Conservation (phyloP, 92 coral and sea anemone genomes). For the Porites rus region DNA sequence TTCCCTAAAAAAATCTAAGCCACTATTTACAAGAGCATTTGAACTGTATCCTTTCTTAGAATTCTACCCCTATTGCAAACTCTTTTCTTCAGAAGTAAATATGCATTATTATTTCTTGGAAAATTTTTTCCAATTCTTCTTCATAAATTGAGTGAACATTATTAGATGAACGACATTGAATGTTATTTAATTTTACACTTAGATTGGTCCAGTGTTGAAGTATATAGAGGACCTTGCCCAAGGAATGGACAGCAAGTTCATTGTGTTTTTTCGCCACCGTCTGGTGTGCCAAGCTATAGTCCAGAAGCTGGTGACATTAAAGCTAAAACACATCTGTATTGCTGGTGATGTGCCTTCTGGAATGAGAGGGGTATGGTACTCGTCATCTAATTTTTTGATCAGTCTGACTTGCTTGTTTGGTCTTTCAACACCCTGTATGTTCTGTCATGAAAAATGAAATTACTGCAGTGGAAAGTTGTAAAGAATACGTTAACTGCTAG, state of each 20-base stretch:
- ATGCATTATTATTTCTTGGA: no score
- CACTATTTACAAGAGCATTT: no score
- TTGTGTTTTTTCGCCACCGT: constrained; percentile 93
- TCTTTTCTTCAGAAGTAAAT: no score
- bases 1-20: no score
- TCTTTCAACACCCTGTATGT: not conserved
- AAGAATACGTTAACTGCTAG: no score
- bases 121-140: no score
- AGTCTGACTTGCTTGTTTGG: not conserved
- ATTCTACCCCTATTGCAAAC: no score
- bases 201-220: constrained; percentile 93
- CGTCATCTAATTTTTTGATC: not conserved
- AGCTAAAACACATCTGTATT: constrained; percentile 84
- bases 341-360: constrained; percentile 91
- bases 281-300: constrained; percentile 81
- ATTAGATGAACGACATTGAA: not conserved
- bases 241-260: constrained; percentile 86
- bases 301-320: constrained; percentile 67
- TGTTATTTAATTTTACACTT: not conserved
- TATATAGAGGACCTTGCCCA: constrained; percentile 88
- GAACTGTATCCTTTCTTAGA: no score
- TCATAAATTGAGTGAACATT: no score
- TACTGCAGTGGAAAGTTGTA: no score
- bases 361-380: constrained; percentile 78
- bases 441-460: not conserved